Evolutionary conservation across 2,797 vertebrate species (phyloP).

Genomic region (Acanthurus tractus): DNA sequence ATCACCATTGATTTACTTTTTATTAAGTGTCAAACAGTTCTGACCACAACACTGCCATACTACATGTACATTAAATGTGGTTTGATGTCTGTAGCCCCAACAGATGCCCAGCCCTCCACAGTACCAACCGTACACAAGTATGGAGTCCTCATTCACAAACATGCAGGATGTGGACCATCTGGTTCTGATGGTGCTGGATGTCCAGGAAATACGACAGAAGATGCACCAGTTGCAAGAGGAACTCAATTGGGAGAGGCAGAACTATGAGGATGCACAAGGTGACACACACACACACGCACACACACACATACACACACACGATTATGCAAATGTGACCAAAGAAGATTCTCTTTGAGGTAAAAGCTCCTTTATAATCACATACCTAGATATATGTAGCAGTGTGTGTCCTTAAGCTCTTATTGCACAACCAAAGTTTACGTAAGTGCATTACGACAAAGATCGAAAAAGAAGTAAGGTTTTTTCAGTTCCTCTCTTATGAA

Average conservation of each 20-base stretch:
- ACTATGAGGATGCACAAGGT: slow-evolving; percentile 80
- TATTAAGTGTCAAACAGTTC: neutral
- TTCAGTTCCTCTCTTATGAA: slow-evolving; percentile 14
- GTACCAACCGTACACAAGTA: neutral
- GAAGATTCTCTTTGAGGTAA: neutral
- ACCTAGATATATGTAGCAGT: neutral
- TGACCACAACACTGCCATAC: neutral
- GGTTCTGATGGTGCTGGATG: slow-evolving; percentile 77
- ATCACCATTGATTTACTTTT: neutral
- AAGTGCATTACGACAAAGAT: neutral
- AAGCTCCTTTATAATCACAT: neutral
- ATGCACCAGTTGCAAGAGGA: slow-evolving; percentile 84
- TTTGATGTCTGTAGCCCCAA: slow-evolving; percentile 31
- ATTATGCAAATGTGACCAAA: neutral
- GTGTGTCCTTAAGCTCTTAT: too few species aligned
- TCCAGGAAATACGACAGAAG: slow-evolving; percentile 79
- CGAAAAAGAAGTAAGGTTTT: too few species aligned
- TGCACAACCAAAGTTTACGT: too few species aligned
- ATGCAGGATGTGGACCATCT: slow-evolving; percentile 75
- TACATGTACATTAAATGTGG: neutral
- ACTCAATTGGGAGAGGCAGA: slow-evolving; percentile 85
- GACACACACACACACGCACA: slow-evolving; percentile 9
- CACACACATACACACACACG: neutral
- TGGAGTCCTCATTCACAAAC: slow-evolving; percentile 23
- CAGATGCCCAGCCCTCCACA: slow-evolving; percentile 23